phyloP scores from a whole-genome alignment of 2,888 invertebrate genomes.

The Argyra leucocephala region DNA sequence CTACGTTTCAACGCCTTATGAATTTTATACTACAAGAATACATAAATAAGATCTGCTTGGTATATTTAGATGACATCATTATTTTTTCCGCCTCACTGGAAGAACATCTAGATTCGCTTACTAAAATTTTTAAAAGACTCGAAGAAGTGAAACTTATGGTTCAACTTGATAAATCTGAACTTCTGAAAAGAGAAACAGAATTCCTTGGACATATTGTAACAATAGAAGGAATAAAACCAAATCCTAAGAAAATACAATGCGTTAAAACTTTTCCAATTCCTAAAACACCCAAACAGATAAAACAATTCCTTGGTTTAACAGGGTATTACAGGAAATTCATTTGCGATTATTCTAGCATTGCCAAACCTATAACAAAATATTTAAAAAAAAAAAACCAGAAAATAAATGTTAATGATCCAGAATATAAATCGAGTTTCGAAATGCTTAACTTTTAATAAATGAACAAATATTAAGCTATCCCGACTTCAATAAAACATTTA shows the following conservation, averaged over 20 bases:
- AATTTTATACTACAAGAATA: slow-evolving; percentile 31
- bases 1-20: slow-evolving; percentile 38
- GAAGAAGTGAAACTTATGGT: slow-evolving; percentile 17
- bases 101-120: slow-evolving; percentile 21
- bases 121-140: slow-evolving; percentile 20
- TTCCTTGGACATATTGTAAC: no score
- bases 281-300: slow-evolving; percentile 22
- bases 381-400: slow-evolving; percentile 17
- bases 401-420: slow-evolving; percentile 16
- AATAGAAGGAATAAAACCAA: no score
- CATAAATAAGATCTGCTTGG: slow-evolving; percentile 24
- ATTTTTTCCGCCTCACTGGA: slow-evolving; percentile 22
- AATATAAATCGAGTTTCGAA: slow-evolving; percentile 16
- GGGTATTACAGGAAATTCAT: slow-evolving; percentile 27
- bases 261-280: slow-evolving; percentile 21
- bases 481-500: slow-evolving; percentile 25
- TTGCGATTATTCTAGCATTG: slow-evolving; percentile 34
- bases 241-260: no score
- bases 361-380: slow-evolving; percentile 12
- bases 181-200: no score
- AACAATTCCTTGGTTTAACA: slow-evolving; percentile 18
- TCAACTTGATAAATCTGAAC: no score
- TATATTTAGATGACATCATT: slow-evolving; percentile 28
- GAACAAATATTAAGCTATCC: slow-evolving; percentile 17
- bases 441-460: no score